Conservation (phyloP, 2,888 invertebrate species). For the Ceriagrion tenellum region DNA sequence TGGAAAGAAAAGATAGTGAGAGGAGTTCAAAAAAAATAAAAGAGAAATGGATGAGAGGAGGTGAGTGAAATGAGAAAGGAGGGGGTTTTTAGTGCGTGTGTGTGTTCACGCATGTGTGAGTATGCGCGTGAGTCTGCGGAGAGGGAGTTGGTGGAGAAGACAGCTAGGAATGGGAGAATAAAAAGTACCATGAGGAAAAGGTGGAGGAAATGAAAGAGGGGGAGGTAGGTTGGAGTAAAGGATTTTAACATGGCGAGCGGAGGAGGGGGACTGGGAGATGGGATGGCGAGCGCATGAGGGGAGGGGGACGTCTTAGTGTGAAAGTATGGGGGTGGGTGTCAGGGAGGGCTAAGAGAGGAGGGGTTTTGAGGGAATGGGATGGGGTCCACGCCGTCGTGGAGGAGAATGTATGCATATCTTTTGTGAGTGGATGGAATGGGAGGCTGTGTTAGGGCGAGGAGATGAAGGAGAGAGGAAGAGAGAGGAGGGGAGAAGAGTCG, state of each 20-base stretch:
- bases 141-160: not conserved
- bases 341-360: not conserved
- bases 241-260: not conserved
- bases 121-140: not conserved
- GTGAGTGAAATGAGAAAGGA: too few relatives aligned
- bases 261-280: not conserved
- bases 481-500: not conserved
- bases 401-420: conserved; percentile 61
- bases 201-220: not conserved
- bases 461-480: not conserved
- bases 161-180: not conserved
- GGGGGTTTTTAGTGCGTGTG: too few relatives aligned
- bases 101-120: not conserved
- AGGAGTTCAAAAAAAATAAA: too few relatives aligned
- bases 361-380: not conserved
- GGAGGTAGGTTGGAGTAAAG: not conserved
- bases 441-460: not conserved
- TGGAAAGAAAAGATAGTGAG: too few relatives aligned
- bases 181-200: not conserved
- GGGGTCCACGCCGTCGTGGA: not conserved
- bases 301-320: not conserved
- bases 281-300: not conserved
- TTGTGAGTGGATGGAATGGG: conserved; percentile 47
- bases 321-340: conserved; percentile 8
- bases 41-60: too few relatives aligned